Base-by-base conservation (phyloP, 2,888 invertebrate species). In the Conus canariensis region DNA sequence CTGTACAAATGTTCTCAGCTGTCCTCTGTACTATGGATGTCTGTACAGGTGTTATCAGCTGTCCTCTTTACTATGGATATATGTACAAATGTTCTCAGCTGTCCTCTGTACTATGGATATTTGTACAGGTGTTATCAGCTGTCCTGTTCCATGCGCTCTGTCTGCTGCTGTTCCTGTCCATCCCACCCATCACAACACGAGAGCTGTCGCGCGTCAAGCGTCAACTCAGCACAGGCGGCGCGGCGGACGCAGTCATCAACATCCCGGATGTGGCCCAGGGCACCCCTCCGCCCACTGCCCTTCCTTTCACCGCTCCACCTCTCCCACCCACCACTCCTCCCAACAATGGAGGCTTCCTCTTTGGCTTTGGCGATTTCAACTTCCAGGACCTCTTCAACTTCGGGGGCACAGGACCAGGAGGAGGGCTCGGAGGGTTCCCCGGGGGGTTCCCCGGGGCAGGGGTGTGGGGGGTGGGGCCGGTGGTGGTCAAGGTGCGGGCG, bases 201-300 rank as follows among this genome's bases (percentile, higher is more conserved):
- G 45, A 64, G 64, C 64, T 64, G 64, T 64, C 64, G 64, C 64
- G 86, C 0, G 86, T 45, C 86, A 86, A 86, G 45, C 86, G 86
- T 25, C 86, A 86, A 60, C 60, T 60, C 85, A 83, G 83, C 22
- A 58, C 14, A 10, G 56, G 45, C 56, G 58, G 56, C 56, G 30
- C 3, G 8, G 25, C 12, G 10, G 30, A 6, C 19, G 64, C 2
- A 12, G 45, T 86, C 60, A 25, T 86, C 64, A 45, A 86, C 60
- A 67, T 86, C 64, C 86, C 86, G 7, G 64, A 86, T 25, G 25
- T 19, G 8, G 60, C 60, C 25, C 60, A 59, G 19, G 86, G 86
- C 30, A 60, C 60, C 30, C 59, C 86, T 19, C 86, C 86, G 1
- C 86, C 86, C 30, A 59, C 86, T 5, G 25, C 86, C 64, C n/a